Conservation (phyloP, 2,888 invertebrate species). For the Hecatera dysodea region DNA sequence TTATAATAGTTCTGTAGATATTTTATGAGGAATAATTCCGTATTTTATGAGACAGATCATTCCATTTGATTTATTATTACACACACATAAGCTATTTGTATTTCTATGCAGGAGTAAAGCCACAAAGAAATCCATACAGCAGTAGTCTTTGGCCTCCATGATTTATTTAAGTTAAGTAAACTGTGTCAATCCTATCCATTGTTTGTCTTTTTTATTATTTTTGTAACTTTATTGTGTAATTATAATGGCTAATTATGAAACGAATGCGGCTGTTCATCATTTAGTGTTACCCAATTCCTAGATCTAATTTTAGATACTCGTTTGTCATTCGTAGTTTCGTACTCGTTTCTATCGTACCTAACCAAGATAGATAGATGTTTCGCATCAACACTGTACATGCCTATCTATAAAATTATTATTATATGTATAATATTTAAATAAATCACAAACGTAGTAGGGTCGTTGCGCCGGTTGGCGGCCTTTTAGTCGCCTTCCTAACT, state of each 20-base stretch:
- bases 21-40: constrained; percentile 6
- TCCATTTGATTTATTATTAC: constrained; percentile 34
- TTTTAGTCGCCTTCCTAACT: too few relatives aligned
- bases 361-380: constrained; percentile 1
- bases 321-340: constrained; percentile 21
- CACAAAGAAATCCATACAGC: constrained; percentile 4
- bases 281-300: constrained; percentile 26
- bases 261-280: constrained; percentile 26
- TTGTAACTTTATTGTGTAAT: constrained; percentile 8
- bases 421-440: background rate
- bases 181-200: background rate
- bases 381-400: background rate
- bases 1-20: constrained; percentile 18
- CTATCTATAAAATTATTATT: too few relatives aligned
- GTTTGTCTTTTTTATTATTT: background rate
- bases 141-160: background rate
- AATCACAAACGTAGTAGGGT: background rate
- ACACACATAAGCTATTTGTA: constrained; percentile 20
- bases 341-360: constrained; percentile 19
- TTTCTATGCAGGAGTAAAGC: constrained; percentile 25
- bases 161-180: constrained; percentile 1
- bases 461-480: too few relatives aligned
- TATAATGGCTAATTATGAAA: constrained; percentile 1
- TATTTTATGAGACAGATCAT: constrained; percentile 42
- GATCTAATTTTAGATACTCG: constrained; percentile 38